Evolutionary conservation across 2,888 invertebrate species (phyloP), one percentile per base, ranked within the genome.

Genomic region (Neoaliturus tenellus): DNA sequence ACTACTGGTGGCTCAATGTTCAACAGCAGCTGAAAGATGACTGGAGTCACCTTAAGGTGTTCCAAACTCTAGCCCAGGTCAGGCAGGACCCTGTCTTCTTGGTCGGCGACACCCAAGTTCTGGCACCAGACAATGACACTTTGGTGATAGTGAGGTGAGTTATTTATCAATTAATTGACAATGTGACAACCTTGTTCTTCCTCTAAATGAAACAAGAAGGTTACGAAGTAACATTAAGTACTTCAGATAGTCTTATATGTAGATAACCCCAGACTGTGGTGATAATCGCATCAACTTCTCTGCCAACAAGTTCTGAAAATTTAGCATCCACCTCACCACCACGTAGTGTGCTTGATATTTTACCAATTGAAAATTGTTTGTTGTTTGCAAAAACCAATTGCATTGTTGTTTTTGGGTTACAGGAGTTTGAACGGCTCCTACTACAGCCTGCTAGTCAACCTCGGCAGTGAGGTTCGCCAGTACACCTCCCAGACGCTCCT

Each of bases 361-460:
- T n/a, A n/a, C n/a, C n/a, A n/a, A n/a, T n/a, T n/a, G n/a, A n/a
- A n/a, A n/a, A n/a, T n/a, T n/a, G n/a, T n/a, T n/a, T n/a, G n/a
- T n/a, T n/a, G n/a, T n/a, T 41, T 6, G 6, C 41, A 41, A 41
- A 41, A 14, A 41, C 8, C 6, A 10, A 14, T 41, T 14, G 14
- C 41, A 10, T 41, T 41, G 8, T 10, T 10, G 8, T 41, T 6
- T 41, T 41, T n/a, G n/a, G n/a, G 23, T 55, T 44, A 2, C 31
- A 62, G 62, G 62, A 31, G 28, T 5, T 28, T 62, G 62, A 31
- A 62, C 62, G 6, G 28, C 2, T 62, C 62, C 17, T 62, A 25
- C 0, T 85, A 89, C 85, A 88, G 88, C 41, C 91, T 93, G 2
- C 88, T 94, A 0, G 90, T 94, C 17, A 95, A 95, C 91, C 91